Evolutionary conservation across 2,888 invertebrate genomes (phyloP).

Genomic region (Tenthredo distinguenda): DNA sequence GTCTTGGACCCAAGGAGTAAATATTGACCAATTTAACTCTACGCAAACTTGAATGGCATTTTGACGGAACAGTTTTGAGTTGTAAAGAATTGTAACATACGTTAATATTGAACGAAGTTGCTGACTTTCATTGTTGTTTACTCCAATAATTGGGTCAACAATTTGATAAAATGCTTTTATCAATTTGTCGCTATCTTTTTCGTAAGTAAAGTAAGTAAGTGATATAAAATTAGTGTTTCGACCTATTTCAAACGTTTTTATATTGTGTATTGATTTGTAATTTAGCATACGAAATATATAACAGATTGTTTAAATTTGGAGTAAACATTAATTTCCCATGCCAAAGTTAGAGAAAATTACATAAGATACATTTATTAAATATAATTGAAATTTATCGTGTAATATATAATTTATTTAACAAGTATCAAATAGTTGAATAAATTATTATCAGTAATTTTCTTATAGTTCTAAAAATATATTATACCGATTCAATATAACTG

Average conservation of each 20-base stretch:
- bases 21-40: neutral
- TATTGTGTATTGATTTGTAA: slow-evolving; percentile 38
- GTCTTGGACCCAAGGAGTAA: neutral
- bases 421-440: slow-evolving; percentile 22
- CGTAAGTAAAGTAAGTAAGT: slow-evolving; percentile 20
- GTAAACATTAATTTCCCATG: neutral
- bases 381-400: neutral
- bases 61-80: neutral
- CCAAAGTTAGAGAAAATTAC: neutral
- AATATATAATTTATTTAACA: neutral
- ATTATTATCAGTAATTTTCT: neutral
- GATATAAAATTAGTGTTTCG: slow-evolving; percentile 34
- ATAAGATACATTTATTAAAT: neutral
- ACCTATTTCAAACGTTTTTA: slow-evolving; percentile 28
- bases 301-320: slow-evolving; percentile 27
- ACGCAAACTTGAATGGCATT: neutral
- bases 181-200: slow-evolving; percentile 8
- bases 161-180: slow-evolving; percentile 6
- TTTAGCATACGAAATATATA: slow-evolving; percentile 37
- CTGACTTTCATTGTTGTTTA: neutral
- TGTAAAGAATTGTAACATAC: neutral
- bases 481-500: neutral
- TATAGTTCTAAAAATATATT: neutral
- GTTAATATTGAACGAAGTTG: neutral
- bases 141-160: neutral